Percentiles rank a stretch among this genome's conserved stretches.
These are phyloP conservation scores for Mylabris sibirica DNA, from an alignment of 2,888 invertebrate genomes.

Conservation along the genomic window DNA sequence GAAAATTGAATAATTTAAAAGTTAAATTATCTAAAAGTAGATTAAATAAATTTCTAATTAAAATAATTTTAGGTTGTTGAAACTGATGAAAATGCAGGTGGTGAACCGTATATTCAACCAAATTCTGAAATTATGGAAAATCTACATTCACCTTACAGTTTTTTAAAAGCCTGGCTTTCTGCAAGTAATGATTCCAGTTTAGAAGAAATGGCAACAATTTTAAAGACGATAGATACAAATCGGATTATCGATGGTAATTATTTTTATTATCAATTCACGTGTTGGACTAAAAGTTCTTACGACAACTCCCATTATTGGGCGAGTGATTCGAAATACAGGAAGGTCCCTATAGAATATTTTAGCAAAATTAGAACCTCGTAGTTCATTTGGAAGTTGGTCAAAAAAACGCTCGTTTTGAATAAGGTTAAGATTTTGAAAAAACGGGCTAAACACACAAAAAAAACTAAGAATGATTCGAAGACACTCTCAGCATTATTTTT, in stretches of 20 bases:
- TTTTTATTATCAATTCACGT: neutral
- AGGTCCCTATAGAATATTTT: too few species aligned
- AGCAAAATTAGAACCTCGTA: too few species aligned
- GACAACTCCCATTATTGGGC: too few species aligned
- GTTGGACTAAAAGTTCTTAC: too few species aligned
- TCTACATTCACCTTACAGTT: constrained; percentile 56
- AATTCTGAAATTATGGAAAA: constrained; percentile 29
- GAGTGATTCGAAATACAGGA: too few species aligned
- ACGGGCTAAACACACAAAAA: too few species aligned
- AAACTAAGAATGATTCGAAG: too few species aligned
- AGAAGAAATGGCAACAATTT: constrained; percentile 51
- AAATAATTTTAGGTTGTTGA: constrained; percentile 12
- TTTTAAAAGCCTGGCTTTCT: constrained; percentile 56
- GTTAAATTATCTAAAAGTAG: neutral
- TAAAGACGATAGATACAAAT: constrained; percentile 48
- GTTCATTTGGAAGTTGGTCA: too few species aligned
- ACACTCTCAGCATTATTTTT: too few species aligned
- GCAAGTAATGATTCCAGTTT: constrained; percentile 51
- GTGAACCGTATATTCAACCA: constrained; percentile 31
- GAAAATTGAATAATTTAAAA: neutral
- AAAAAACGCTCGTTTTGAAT: too few species aligned
- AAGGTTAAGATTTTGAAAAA: too few species aligned
- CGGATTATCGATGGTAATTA: constrained; percentile 47
- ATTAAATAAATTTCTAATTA: too few species aligned
- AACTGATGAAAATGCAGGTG: constrained; percentile 34